phyloP scores from a whole-genome alignment of 2,888 invertebrate species.

The Eristalis pertinax region DNA sequence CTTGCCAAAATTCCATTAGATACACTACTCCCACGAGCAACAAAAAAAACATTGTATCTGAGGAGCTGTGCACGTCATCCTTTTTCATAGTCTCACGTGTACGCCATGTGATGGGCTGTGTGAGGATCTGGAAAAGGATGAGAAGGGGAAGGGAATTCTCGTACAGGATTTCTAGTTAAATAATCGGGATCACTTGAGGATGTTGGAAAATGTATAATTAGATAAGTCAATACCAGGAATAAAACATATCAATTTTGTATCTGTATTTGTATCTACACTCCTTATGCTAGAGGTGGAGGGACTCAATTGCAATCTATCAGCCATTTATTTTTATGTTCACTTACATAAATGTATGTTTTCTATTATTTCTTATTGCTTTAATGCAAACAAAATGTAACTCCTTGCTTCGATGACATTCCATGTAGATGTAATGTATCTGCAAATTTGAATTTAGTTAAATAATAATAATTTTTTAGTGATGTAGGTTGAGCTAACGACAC shows the following conservation, averaged over 20 bases:
- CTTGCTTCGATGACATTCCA: conserved; percentile 49
- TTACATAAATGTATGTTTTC: background rate
- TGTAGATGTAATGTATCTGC: conserved; percentile 6
- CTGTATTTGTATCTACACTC: conserved; percentile 58
- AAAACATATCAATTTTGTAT: conserved; percentile 34
- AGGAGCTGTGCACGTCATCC: conserved; percentile 29
- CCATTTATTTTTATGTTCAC: conserved; percentile 7
- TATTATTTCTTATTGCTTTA: conserved; percentile 9
- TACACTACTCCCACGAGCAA: conserved; percentile 17
- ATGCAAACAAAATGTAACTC: conserved; percentile 35
- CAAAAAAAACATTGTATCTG: background rate
- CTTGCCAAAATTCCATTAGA: conserved; percentile 59
- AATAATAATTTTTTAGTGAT: conserved; percentile 19
- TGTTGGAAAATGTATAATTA: conserved; percentile 15
- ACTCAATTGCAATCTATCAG: conserved; percentile 66
- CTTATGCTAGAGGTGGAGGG: conserved; percentile 65
- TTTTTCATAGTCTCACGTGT: conserved; percentile 67
- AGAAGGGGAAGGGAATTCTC: conserved; percentile 13
- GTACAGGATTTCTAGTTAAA: background rate
- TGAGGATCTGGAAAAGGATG: conserved; percentile 64
- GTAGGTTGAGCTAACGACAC: conserved; percentile 20
- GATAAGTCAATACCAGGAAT: conserved; percentile 20
- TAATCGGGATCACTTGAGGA: conserved; percentile 25
- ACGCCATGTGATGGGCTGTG: background rate
- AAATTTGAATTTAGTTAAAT: conserved; percentile 16